Evolutionary conservation across 2,888 invertebrate genomes (phyloP).

Genomic region (Noctua fimbriata): DNA sequence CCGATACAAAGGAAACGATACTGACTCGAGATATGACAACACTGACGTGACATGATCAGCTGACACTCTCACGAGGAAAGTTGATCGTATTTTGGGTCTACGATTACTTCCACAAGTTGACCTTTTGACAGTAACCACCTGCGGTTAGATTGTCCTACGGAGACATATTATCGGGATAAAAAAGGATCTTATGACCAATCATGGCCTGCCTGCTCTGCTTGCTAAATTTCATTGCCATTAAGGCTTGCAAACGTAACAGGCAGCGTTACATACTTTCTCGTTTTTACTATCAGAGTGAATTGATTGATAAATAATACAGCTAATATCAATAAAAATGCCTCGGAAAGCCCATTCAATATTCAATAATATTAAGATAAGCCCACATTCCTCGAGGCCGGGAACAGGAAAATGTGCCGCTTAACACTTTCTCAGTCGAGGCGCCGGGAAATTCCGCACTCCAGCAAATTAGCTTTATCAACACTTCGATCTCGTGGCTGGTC

Average conservation of each 20-base stretch:
- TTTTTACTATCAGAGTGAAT: not conserved
- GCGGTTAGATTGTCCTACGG: not conserved
- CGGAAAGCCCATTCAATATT: not conserved
- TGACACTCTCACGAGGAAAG: not conserved
- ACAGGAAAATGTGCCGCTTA: conserved; percentile 51
- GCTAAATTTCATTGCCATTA: not conserved
- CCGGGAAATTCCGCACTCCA: conserved; percentile 54
- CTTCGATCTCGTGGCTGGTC: not conserved
- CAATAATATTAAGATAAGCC: conserved; percentile 7
- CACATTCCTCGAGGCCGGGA: conserved; percentile 31
- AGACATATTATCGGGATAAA: not conserved
- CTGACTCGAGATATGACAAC: not conserved
- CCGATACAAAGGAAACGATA: conserved; percentile 1
- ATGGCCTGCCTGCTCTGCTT: not conserved
- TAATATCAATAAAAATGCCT: conserved; percentile 19
- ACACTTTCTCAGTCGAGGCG: conserved; percentile 41
- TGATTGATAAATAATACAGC: not conserved
- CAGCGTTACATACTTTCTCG: not conserved
- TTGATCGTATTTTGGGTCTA: not conserved
- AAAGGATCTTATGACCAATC: not conserved
- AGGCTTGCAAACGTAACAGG: not conserved
- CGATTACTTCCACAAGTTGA: not conserved
- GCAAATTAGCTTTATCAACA: conserved; percentile 35
- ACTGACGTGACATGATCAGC: not conserved
- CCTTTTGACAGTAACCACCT: not conserved